These are phyloP conservation scores for Myopa testacea DNA, from an alignment of 2,888 invertebrate genomes.

Conservation along the genomic window DNA sequence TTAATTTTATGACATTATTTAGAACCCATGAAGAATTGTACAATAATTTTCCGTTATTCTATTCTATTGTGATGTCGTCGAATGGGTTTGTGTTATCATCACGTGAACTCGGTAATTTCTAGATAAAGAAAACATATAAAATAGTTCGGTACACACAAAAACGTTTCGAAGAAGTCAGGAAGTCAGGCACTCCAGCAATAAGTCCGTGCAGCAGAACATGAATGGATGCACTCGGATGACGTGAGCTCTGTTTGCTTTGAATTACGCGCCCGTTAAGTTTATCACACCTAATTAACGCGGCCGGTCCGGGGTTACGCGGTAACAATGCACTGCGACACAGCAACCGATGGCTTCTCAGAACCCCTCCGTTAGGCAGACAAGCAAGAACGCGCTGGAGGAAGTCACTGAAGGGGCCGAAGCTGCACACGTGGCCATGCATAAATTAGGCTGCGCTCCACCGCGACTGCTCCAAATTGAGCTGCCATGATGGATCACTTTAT, in stretches of 20 bases:
- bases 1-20: no score
- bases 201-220: background rate
- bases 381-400: background rate
- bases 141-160: background rate
- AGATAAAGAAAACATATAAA: no score
- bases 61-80: no score
- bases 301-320: background rate
- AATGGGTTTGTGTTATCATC: background rate
- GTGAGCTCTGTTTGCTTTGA: background rate
- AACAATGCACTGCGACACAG: background rate
- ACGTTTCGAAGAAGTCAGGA: background rate
- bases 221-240: background rate
- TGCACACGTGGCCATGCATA: background rate
- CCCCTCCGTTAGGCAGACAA: background rate
- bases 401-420: background rate
- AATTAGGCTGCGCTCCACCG: background rate
- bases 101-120: background rate
- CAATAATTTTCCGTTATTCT: no score
- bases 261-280: slow-evolving; percentile 17
- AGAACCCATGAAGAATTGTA: no score
- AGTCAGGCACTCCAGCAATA: background rate
- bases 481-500: slow-evolving; percentile 12
- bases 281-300: slow-evolving; percentile 10
- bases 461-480: background rate
- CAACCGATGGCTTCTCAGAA: background rate